A percentile compares a stretch with the other conserved stretches of the same genome.
Conservation (phyloP, 2,888 invertebrate genomes). For the Orthosia incerta region DNA sequence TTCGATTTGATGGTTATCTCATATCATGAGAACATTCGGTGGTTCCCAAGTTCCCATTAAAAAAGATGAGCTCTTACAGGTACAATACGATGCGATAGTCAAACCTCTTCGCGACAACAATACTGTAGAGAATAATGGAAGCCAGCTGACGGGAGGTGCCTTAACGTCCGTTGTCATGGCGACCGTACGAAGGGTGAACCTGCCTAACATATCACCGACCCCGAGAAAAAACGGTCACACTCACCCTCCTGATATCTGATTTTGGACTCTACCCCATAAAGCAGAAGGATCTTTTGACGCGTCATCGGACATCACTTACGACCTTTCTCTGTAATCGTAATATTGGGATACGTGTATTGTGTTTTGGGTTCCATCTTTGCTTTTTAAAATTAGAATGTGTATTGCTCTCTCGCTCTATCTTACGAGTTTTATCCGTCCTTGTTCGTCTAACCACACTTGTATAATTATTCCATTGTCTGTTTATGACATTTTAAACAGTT, state of each 20-base stretch:
- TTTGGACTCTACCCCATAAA: constrained; percentile 82
- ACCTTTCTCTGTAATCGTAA: constrained; percentile 78
- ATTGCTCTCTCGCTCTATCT: constrained; percentile 80
- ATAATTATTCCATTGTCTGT: constrained; percentile 88
- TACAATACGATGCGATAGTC: constrained; percentile 77
- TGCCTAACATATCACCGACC: constrained; percentile 84
- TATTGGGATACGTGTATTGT: constrained; percentile 88
- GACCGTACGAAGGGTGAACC: constrained; percentile 89
- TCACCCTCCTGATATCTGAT: constrained; percentile 77
- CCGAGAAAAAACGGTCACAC: constrained; percentile 80
- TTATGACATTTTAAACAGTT: constrained; percentile 89
- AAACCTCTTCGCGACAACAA: constrained; percentile 84
- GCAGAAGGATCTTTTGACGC: constrained; percentile 81
- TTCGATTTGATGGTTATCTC: constrained; percentile 78
- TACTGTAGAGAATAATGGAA: constrained; percentile 86
- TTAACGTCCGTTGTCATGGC: constrained; percentile 87
- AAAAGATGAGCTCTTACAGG: constrained; percentile 82
- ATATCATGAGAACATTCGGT: constrained; percentile 77
- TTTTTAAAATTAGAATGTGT: constrained; percentile 89
- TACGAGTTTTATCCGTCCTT: constrained; percentile 65
- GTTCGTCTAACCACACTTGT: constrained; percentile 83
- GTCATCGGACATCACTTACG: constrained; percentile 79
- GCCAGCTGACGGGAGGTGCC: constrained; percentile 91
- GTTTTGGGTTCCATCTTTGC: constrained; percentile 91
- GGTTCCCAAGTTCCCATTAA: constrained; percentile 78